These are phyloP conservation scores for Phasia obesa DNA, from an alignment of 2,888 invertebrate genomes.

Conservation along the genomic window DNA sequence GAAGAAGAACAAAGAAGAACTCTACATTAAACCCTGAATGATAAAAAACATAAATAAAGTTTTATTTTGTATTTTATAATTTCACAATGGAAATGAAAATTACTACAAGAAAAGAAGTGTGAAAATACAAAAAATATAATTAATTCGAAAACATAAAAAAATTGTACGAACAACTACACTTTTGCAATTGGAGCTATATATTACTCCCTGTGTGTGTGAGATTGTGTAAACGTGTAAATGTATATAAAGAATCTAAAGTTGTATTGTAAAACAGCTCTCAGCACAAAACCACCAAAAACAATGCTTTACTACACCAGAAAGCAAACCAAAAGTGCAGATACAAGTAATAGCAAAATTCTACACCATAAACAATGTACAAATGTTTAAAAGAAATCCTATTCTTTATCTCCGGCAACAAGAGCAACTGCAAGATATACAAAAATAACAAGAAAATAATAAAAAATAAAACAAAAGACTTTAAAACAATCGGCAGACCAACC, in stretches of 20 bases:
- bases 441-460: background rate
- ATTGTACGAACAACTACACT: background rate
- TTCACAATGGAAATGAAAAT: conserved; percentile 58
- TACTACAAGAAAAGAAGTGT: conserved; percentile 63
- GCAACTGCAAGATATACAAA: background rate
- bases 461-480: conserved; percentile 45
- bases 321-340: background rate
- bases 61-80: conserved; percentile 15
- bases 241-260: background rate
- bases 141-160: conserved; percentile 9
- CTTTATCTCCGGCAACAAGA: conserved; percentile 1
- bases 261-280: conserved; percentile 34
- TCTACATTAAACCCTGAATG: conserved; percentile 16
- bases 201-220: background rate
- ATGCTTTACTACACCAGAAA: conserved; percentile 1
- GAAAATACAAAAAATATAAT: conserved; percentile 10
- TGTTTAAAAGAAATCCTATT: background rate
- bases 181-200: background rate
- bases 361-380: conserved; percentile 11
- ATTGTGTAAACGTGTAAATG: background rate
- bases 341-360: background rate
- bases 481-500: conserved; percentile 39
- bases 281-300: conserved; percentile 33
- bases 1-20: background rate
- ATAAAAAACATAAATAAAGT: conserved; percentile 50